A percentile compares a stretch with the other conserved stretches of the same genome.
These are phyloP conservation scores for Galeopsomyia nigrocyanea DNA, from an alignment of 2,888 invertebrate species.

Conservation along the genomic window DNA sequence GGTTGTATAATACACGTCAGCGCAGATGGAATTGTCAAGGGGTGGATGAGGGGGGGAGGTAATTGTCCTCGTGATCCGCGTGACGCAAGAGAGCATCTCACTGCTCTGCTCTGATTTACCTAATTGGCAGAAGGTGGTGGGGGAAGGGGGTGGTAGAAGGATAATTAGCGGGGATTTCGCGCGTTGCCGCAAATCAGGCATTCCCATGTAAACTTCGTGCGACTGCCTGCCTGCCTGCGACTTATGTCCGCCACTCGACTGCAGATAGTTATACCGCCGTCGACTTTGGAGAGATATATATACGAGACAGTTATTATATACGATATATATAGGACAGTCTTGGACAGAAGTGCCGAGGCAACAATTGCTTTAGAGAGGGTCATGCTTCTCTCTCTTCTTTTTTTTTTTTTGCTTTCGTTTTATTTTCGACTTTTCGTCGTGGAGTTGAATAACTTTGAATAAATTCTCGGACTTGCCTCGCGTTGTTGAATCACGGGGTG, in stretches of 20 bases:
- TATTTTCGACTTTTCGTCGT: conserved; percentile 28
- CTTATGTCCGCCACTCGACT: conserved; percentile 40
- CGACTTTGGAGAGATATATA: too few species aligned
- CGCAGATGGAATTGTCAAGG: conserved; percentile 31
- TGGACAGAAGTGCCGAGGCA: conserved; percentile 25
- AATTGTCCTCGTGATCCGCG: conserved; percentile 44
- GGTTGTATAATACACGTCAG: background rate
- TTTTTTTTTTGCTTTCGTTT: too few species aligned
- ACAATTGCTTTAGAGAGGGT: conserved; percentile 4
- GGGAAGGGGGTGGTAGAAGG: background rate
- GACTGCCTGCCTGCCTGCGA: conserved; percentile 43
- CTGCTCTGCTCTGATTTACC: conserved; percentile 50
- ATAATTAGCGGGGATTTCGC: conserved; percentile 59
- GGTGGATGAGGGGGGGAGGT: conserved; percentile 13
- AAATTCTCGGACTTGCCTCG: conserved; percentile 20
- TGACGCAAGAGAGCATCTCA: conserved; percentile 22
- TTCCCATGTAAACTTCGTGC: conserved; percentile 64
- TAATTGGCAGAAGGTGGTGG: conserved; percentile 54
- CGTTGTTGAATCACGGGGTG: background rate
- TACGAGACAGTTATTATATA: too few species aligned
- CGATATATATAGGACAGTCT: conserved; percentile 29
- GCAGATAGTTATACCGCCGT: conserved; percentile 14
- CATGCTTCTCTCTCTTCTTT: background rate
- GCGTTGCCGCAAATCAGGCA: conserved; percentile 59
- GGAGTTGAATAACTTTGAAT: conserved; percentile 42